Conservation (phyloP, 2,113 vertebrate species). For the Mormyrus lacerda region DNA sequence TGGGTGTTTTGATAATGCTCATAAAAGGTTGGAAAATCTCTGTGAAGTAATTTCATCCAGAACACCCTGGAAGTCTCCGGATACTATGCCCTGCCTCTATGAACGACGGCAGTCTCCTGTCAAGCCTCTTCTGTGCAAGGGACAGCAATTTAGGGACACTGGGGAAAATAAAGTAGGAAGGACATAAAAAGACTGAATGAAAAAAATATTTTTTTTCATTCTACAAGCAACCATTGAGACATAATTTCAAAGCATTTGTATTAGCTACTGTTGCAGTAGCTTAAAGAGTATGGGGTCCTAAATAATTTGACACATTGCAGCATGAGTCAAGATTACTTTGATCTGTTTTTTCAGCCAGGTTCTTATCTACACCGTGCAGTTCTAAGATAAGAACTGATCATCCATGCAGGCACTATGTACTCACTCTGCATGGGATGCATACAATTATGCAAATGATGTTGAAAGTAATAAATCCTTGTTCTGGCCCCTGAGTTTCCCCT, state of each 20-base stretch:
- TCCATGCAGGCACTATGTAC: slow-evolving; percentile 56
- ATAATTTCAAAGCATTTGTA: slow-evolving; percentile 17
- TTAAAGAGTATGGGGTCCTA: slow-evolving; percentile 35
- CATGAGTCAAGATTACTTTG: slow-evolving; percentile 48
- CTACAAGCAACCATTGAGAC: slow-evolving; percentile 22
- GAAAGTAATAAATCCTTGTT: slow-evolving; percentile 58
- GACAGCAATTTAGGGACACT: slow-evolving; percentile 2
- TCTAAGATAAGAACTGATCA: slow-evolving; percentile 60
- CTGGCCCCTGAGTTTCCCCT: slow-evolving; percentile 31
- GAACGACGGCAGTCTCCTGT: not conserved
- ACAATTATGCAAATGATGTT: slow-evolving; percentile 62
- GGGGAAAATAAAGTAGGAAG: not conserved
- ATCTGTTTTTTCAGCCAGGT: slow-evolving; percentile 39
- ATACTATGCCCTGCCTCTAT: not conserved
- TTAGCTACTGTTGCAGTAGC: slow-evolving; percentile 34
- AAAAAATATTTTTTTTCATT: slow-evolving; percentile 3
- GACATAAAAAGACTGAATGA: not conserved
- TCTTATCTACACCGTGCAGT: slow-evolving; percentile 55
- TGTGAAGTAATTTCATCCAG: slow-evolving; percentile 33
- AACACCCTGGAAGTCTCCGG: slow-evolving; percentile 25
- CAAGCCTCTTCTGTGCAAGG: not conserved
- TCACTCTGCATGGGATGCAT: slow-evolving; percentile 55
- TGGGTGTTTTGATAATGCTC: slow-evolving; percentile 56
- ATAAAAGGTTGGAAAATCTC: slow-evolving; percentile 50
- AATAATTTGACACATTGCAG: slow-evolving; percentile 56